Base-by-base conservation (phyloP, 1,140 invertebrate species). In the Drosophila burlai region DNA sequence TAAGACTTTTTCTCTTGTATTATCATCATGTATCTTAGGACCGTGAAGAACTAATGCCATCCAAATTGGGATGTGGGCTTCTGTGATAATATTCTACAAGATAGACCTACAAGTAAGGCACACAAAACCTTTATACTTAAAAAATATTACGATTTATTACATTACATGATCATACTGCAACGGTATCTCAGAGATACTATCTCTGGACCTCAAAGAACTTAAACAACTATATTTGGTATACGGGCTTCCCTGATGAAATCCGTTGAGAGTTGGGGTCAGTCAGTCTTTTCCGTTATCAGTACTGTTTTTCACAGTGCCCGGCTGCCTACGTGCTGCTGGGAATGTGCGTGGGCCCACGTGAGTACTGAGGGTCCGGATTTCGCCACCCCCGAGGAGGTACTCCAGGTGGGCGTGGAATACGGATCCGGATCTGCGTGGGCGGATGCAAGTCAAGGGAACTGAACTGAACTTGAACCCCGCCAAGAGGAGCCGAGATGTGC, bases 311-410 rank as follows among this genome's bases (percentile, higher is more conserved):
- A 31, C 47, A 71, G 69, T 73, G 46, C 21, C 45, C 34, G 43
- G 34, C 64, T 31, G 82, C 74, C 82, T 85, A 85, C 82, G 82
- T 85, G 74, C 68, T 63, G 16, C 46, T 16, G 26, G 40, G 55
- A 75, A 74, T 65, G 72, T 64, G 83, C 84, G 84, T 83, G 72
- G 84, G 84, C 64, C 69, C 80, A 71, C 84, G 84, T 89, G 76
- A 81, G 84, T 64, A 58, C 59, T 40, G 40, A 13, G 64, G 40
- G 50, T 43, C 52, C 52, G 36, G 36, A 38, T 38, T 38, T 5
- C 13, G 4, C 36, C 11, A 5, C 36, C 36, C 36, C 36, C 15
- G 24, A 26, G 58, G 34, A 34, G 54, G 47, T 58, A 21, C 16
- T 38, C 10, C 7, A 11, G 24, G 68, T 60, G 38, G 42, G 65